Evolutionary conservation across 2,113 vertebrate genomes (phyloP).

Genomic region (Anthoscopus minutus): DNA sequence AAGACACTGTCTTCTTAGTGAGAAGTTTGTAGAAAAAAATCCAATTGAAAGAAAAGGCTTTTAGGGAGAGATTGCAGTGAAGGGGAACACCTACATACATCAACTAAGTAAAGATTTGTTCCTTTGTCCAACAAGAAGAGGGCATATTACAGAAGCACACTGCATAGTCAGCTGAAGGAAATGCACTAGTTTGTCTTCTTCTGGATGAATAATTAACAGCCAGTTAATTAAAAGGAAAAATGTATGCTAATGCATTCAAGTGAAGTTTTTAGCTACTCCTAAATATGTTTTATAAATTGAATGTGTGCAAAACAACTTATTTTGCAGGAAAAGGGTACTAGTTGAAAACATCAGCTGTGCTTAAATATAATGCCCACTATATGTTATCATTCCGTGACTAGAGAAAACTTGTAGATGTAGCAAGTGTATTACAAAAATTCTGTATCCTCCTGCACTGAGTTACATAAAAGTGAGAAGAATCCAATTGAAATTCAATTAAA

Average conservation of each 20-base stretch:
- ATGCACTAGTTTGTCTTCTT: background rate
- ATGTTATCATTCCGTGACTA: background rate
- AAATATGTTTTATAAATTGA: background rate
- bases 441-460: background rate
- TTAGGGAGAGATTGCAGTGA: background rate
- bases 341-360: constrained; percentile 42
- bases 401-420: background rate
- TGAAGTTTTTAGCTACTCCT: background rate
- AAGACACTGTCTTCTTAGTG: background rate
- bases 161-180: background rate
- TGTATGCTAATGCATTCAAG: background rate
- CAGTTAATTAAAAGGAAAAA: constrained; percentile 29
- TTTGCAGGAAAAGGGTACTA: constrained; percentile 1
- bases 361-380: constrained; percentile 22
- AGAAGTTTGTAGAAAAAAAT: background rate
- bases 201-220: constrained; percentile 6
- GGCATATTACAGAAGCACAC: background rate
- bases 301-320: constrained; percentile 26
- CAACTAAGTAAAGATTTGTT: background rate
- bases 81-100: background rate
- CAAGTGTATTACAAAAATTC: background rate
- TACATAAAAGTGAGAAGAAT: constrained; percentile 29
- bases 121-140: background rate
- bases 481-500: constrained; percentile 54
- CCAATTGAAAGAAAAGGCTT: background rate